These are phyloP conservation scores for Lates japonicus DNA, from an alignment of 2,797 vertebrate genomes.

Conservation along the genomic window DNA sequence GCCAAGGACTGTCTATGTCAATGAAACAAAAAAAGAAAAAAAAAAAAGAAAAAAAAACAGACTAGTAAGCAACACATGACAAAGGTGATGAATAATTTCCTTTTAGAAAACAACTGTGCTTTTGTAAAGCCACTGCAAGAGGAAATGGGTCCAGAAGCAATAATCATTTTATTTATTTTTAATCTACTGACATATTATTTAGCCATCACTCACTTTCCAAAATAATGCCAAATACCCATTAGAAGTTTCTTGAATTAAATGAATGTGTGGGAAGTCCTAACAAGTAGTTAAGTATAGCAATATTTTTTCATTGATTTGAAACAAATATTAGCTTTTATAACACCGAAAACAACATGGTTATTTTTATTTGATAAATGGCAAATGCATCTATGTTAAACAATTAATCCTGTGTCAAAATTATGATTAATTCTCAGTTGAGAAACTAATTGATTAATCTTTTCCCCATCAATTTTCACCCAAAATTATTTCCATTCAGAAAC, in stretches of 20 bases:
- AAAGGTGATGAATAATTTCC: slow-evolving; percentile 30
- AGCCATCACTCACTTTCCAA: neutral
- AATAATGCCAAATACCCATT: slow-evolving; percentile 1
- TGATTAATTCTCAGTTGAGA: neutral
- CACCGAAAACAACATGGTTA: neutral
- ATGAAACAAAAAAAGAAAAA: slow-evolving; percentile 28
- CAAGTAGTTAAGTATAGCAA: neutral
- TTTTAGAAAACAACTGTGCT: slow-evolving; percentile 28
- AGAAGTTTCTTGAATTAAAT: neutral
- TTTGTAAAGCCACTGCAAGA: slow-evolving; percentile 11
- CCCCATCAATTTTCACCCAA: neutral
- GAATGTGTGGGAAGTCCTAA: neutral
- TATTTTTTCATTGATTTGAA: slow-evolving; percentile 4
- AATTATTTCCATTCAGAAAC: slow-evolving; percentile 8
- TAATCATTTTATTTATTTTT: slow-evolving; percentile 12
- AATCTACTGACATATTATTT: neutral
- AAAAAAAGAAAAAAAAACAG: too few species aligned
- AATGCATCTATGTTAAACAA: neutral
- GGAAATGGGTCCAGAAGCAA: neutral
- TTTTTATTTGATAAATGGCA: slow-evolving; percentile 1
- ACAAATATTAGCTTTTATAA: neutral
- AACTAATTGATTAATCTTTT: neutral
- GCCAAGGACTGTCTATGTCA: slow-evolving; percentile 42
- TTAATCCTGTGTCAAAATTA: neutral
- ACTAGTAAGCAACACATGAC: slow-evolving; percentile 3